These are phyloP conservation scores for Bambusicola thoracicus DNA, from an alignment of 2,113 vertebrate genomes.

Conservation along the genomic window DNA sequence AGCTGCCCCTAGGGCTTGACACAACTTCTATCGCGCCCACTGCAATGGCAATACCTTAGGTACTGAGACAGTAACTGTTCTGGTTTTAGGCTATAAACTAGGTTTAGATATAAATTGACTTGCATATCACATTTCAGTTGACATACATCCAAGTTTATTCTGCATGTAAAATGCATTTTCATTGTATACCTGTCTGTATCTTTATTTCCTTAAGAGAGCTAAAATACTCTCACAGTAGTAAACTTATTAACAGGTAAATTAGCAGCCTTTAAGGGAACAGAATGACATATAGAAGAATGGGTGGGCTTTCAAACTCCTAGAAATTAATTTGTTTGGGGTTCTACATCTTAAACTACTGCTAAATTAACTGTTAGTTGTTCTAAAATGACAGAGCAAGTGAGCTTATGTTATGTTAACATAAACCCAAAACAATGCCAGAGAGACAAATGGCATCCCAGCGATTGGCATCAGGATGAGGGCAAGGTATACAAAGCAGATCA, in stretches of 20 bases:
- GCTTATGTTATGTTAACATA: not conserved
- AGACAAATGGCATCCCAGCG: not conserved
- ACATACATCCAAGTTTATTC: not conserved
- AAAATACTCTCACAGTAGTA: not conserved
- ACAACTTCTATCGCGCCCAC: accelerated
- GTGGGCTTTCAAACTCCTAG: not conserved
- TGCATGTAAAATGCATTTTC: not conserved
- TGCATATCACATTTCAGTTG: not conserved
- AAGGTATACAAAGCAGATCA: not conserved
- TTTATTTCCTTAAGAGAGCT: not conserved
- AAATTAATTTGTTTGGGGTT: not conserved
- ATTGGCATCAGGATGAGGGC: not conserved
- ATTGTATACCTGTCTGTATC: not conserved
- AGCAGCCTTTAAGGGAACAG: not conserved
- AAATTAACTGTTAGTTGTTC: not conserved
- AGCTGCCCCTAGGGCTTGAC: accelerated
- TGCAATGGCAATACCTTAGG: not conserved
- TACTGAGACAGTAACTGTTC: not conserved
- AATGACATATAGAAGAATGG: not conserved
- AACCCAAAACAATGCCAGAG: not conserved
- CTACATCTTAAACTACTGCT: not conserved
- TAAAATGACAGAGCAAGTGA: not conserved
- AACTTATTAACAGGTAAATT: not conserved
- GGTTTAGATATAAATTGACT: not conserved
- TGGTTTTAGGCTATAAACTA: not conserved